These are phyloP conservation scores for Pseudochirops cupreus DNA, from an alignment of 2,797 vertebrate genomes.

Conservation along the genomic window DNA sequence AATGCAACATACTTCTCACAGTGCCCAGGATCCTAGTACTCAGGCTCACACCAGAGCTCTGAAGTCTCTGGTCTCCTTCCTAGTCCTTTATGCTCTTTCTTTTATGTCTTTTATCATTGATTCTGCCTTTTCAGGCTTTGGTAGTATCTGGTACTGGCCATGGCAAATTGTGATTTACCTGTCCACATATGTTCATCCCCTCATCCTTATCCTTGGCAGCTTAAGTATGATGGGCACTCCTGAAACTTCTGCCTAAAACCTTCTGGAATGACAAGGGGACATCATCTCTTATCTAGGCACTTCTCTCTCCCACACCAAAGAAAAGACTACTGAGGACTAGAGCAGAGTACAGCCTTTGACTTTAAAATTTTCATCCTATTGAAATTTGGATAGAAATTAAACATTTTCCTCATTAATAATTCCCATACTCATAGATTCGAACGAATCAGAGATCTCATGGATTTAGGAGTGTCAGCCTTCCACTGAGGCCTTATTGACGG, in stretches of 20 bases:
- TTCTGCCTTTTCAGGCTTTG: conserved; percentile 8
- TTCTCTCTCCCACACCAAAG: too few species aligned
- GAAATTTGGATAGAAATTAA: neutral
- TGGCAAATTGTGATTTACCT: conserved; percentile 67
- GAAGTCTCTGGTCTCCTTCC: conserved; percentile 80
- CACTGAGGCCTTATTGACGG: neutral
- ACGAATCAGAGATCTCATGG: neutral
- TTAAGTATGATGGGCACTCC: conserved; percentile 27
- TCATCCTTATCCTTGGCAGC: conserved; percentile 78
- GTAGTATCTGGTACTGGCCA: conserved; percentile 66
- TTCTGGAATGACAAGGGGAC: neutral
- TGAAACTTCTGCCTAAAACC: conserved; percentile 51
- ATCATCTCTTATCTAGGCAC: neutral
- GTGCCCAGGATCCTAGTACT: too few species aligned
- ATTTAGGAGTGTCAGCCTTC: neutral
- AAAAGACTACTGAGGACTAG: neutral
- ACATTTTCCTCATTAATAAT: neutral
- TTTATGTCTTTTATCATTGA: conserved; percentile 73
- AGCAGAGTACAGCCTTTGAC: neutral
- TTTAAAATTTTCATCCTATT: neutral
- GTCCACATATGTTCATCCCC: conserved; percentile 73
- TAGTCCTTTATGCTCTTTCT: conserved; percentile 74
- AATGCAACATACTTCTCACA: too few species aligned
- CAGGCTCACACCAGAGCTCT: conserved; percentile 68
- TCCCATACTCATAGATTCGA: neutral